These are phyloP conservation scores for Sebastes aleutianus DNA, from an alignment of 2,797 vertebrate species.

Conservation along the genomic window DNA sequence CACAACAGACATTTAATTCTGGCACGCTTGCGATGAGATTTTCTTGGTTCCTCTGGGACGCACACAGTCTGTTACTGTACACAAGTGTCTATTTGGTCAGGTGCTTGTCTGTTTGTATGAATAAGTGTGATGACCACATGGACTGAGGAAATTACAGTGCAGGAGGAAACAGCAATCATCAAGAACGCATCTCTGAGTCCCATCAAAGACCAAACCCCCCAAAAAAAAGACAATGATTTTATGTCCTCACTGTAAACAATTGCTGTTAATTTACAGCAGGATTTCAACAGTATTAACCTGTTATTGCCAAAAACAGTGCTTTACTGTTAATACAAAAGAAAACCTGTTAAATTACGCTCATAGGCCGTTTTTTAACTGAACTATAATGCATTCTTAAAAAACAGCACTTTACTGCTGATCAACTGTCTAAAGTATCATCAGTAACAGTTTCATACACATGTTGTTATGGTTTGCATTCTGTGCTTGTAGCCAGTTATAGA, in stretches of 20 bases:
- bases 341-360: no score
- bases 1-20: neutral
- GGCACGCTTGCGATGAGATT: neutral
- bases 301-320: no score
- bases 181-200: neutral
- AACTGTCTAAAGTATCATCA: no score
- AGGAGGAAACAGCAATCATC: neutral
- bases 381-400: no score
- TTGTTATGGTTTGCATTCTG: no score
- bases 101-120: neutral
- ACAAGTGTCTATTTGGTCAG: neutral
- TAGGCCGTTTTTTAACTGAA: no score
- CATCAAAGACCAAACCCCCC: conserved; percentile 4
- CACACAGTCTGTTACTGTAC: neutral
- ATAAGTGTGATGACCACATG: neutral
- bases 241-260: neutral
- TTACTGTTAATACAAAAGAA: no score
- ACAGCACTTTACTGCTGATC: no score
- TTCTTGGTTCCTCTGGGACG: neutral
- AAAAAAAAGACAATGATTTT: neutral
- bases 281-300: no score
- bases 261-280: no score
- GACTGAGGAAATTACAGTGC: neutral
- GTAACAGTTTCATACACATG: no score
- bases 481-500: no score